Base-by-base conservation (phyloP, 2,888 invertebrate genomes). In the Melangyna quadrimaculata region DNA sequence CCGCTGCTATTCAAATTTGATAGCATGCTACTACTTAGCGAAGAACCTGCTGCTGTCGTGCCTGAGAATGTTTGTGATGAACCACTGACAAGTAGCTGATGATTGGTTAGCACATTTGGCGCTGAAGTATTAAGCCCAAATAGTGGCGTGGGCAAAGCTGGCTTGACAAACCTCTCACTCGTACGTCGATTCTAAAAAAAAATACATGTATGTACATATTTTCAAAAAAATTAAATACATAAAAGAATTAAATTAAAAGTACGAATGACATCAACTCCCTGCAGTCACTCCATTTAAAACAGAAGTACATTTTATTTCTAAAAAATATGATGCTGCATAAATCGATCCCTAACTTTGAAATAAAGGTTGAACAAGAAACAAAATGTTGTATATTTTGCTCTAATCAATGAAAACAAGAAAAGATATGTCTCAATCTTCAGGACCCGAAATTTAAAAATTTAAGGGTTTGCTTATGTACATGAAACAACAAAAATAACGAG, bases 121-220 rank as follows among this genome's bases (percentile, higher is more conserved):
- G 91, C 91, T 81, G 92, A 92, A 78, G 92, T 93, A 82, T 93
- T 94, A 1, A 94, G 91, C 73, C 93, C 93, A 88, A 93, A 91
- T 88, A 93, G 93, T 87, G 93, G 93, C 87, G 94, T 93, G 81
- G 96, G 97, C 91, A 96, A 95, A 81, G 97, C 97, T 81, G 97
- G 97, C 92, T 97, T 97, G 81, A 97, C 96, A 90, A 97, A 97
- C 88, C 97, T 94, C 91, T 97, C 97, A 89, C 95, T 95, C 45
- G 96, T 93, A 65, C 96, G 94, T 87, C 96, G 94, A 88, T 94
- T 93, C 94, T 94, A 90, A 19, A 88, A 81, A 40, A 74, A 53
- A 63, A 14, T n/a, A 40, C 3, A 63, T 87, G 69, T 51, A n/a
- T n/a, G n/a, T n/a, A n/a, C 45, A 53, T 22, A 19, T 22, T 43